phyloP scores from a whole-genome alignment of 2,888 invertebrate species.

The Drosophila mayaguana region DNA sequence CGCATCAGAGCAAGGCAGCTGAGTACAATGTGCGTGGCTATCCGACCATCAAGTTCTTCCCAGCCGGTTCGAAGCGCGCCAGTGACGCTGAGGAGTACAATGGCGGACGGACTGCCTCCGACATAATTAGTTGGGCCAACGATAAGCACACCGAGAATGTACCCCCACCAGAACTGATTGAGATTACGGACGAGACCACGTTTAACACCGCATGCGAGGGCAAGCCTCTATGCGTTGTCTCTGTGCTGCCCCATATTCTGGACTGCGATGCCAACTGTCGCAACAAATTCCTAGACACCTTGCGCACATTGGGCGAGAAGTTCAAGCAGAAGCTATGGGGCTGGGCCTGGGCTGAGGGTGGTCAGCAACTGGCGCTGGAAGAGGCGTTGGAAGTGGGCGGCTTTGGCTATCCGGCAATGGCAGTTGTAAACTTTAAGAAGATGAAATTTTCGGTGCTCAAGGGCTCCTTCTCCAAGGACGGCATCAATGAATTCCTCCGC shows the following conservation, averaged over 20 bases:
- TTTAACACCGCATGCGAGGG: slow-evolving; percentile 93
- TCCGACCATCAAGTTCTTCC: slow-evolving; percentile 98
- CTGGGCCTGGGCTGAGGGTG: slow-evolving; percentile 99
- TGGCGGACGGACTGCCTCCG: slow-evolving; percentile 95
- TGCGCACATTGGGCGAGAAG: slow-evolving; percentile 92
- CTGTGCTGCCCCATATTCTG: slow-evolving; percentile 96
- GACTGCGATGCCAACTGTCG: slow-evolving; percentile 98
- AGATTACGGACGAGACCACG: slow-evolving; percentile 88
- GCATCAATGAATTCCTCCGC: slow-evolving; percentile 97
- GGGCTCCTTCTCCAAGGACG: slow-evolving; percentile 97
- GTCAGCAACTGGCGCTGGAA: slow-evolving; percentile 93
- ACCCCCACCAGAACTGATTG: slow-evolving; percentile 94
- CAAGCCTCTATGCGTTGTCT: slow-evolving; percentile 95
- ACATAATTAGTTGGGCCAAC: slow-evolving; percentile 95
- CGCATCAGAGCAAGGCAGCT: slow-evolving; percentile 91
- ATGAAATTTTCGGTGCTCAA: slow-evolving; percentile 97
- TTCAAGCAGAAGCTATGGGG: slow-evolving; percentile 98
- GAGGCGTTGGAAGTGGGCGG: slow-evolving; percentile 96
- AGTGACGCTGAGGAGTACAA: slow-evolving; percentile 93
- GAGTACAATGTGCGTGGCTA: slow-evolving; percentile 96
- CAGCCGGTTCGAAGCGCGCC: slow-evolving; percentile 90
- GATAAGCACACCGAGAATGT: slow-evolving; percentile 94
- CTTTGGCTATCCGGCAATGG: slow-evolving; percentile 99
- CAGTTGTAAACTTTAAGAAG: slow-evolving; percentile 97
- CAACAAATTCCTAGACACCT: slow-evolving; percentile 91